Percentiles rank a stretch among this genome's conserved stretches.
phyloP scores from a whole-genome alignment of 2,888 invertebrate species.

The Syritta pipiens region DNA sequence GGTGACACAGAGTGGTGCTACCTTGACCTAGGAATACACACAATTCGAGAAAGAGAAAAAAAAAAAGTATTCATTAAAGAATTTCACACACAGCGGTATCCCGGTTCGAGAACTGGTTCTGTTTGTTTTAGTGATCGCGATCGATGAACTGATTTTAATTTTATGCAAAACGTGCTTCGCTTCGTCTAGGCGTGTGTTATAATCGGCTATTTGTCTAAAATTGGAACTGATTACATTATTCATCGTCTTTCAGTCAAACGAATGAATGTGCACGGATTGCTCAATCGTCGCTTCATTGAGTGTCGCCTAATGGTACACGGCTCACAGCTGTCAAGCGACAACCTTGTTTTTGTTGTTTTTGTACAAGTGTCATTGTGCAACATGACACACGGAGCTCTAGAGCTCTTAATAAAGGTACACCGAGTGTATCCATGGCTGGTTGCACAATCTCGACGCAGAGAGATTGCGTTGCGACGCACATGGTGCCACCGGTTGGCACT shows the following conservation, averaged over 20 bases:
- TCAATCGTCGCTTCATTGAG: conserved; percentile 44
- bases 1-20: conserved; percentile 11
- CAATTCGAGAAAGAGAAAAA: too few species aligned
- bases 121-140: conserved; percentile 18
- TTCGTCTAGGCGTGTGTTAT: background rate
- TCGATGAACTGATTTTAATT: conserved; percentile 2
- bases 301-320: conserved; percentile 33
- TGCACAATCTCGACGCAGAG: conserved; percentile 45
- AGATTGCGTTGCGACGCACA: conserved; percentile 60
- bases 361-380: conserved; percentile 35
- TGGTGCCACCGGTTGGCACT: background rate
- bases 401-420: background rate
- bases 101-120: conserved; percentile 6
- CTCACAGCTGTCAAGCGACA: background rate
- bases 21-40: conserved; percentile 39
- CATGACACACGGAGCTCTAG: conserved; percentile 5
- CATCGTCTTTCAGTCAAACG: conserved; percentile 50
- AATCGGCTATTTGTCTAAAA: background rate
- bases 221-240: conserved; percentile 9
- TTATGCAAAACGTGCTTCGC: conserved; percentile 27
- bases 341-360: conserved; percentile 23
- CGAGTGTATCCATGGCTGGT: conserved; percentile 32
- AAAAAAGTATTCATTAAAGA: background rate
- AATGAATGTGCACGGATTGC: conserved; percentile 36
- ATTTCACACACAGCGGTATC: background rate